Base-by-base conservation (phyloP, 2,888 invertebrate species). In the Melipona bicolor region DNA sequence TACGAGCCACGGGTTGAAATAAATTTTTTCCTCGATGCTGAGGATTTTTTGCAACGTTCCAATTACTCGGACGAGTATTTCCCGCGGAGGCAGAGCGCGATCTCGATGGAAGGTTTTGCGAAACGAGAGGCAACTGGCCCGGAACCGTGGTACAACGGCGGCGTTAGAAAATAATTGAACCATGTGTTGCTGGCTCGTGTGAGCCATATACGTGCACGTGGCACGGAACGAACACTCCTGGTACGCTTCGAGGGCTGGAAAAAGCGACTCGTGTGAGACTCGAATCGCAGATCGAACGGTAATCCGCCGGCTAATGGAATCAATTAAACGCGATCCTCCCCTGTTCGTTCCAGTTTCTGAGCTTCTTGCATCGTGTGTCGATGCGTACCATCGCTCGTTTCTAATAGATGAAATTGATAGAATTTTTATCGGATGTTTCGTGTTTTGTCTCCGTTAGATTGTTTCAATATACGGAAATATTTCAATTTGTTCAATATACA, bases 161-260 rank as follows among this genome's bases (percentile, higher is more conserved):
- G 74, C 43, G 74, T 75, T 75, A 71, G 79, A 82, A 82, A 82
- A 82, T 82, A 82, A 79, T 82, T 79, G 56, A 74, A 81, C 73
- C 79, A 61, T 79, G 65, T 70, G 79, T 52, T 65, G 59, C 36
- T 43, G 24, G 13, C 19, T 65, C 64, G 64, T 64, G 74, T 36
- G n/a, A 17, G 21, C 64, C 49, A 19, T 54, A 15, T 62, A 61
- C 62, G 27, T 36, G 49, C 52, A 69, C 56, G 21, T 15, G 0
- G 62, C 54, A 43, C n/a, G 17, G 19, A 32, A 24, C 36, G 59
- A 50, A 32, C 32, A 68, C 49, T 3, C 21, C 43, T 54, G 3
- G 75, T 32, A 70, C 52, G 50, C 50, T 77, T 6, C 9, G 36
- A 9, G 36, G 52, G 61, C 21, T 68, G 43, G 43, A 61, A 74